Evolutionary conservation across 2,888 invertebrate genomes (phyloP), one percentile per base, ranked within the genome.

Genomic region (Aquatica leii): DNA sequence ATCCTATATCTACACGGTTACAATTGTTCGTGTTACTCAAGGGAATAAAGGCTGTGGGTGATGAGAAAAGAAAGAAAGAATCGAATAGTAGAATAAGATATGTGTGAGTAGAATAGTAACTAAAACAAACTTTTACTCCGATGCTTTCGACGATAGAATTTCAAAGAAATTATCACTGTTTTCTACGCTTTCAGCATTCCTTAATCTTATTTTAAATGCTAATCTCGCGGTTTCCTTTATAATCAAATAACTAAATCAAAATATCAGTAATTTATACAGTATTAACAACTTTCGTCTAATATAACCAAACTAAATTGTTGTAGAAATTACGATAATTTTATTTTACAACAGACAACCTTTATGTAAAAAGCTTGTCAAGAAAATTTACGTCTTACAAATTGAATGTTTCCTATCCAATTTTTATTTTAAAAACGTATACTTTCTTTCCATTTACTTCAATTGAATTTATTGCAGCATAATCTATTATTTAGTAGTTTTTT

Each of bases 141-240:
- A n/a, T 49, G 52, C 58, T 53, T 58, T 62, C 58, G 58, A 48
- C 59, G 54, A 59, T 52, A 50, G 59, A 59, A 63, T 59, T 54
- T 54, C 35, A 59, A 59, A 54, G 53, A 49, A 62, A 62, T 62
- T 62, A 62, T 57, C 57, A 58, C 58, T 53, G 48, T 62, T 52
- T 24, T 11, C 46, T 31, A 40, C 21, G 52, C 55, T 48, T 49
- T 50, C 18, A 41, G 54, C 50, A 46, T 61, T 54, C 14, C 5
- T 14, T 43, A 43, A 43, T 14, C 14, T 43, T 43, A 17, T 43
- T 43, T 14, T 17, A 8, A 43, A 43, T 43, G 41, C 41, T 17
- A 43, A 43, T 43, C 4, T 12, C 9, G 12, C 41, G 14, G 15
- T 43, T n/a, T 43, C 1, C 14, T 14, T 14, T 8, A 43, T 14